Percentiles rank a stretch among this genome's conserved stretches.
Evolutionary conservation across 2,888 invertebrate species (phyloP).

Genomic region (Drosophila monieri): DNA sequence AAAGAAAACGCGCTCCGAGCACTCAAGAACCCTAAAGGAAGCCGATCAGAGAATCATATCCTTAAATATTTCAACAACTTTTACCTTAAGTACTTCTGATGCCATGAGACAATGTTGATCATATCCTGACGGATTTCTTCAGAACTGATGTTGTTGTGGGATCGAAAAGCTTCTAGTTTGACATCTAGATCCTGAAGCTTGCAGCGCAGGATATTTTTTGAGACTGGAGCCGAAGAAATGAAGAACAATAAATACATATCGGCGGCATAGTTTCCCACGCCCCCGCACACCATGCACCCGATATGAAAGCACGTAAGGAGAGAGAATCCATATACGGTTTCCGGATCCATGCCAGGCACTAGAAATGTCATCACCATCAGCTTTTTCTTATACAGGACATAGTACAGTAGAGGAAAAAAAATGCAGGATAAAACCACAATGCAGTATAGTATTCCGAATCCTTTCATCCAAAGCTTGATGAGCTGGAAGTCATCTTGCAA

Average conservation of each 20-base stretch:
- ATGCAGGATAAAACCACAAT: not conserved
- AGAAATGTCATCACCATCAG: not conserved
- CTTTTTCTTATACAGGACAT: not conserved
- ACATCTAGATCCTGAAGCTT: not conserved
- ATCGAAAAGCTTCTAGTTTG: not conserved
- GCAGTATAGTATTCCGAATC: not conserved
- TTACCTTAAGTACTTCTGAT: not conserved
- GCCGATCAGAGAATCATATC: not conserved
- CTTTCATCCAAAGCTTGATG: not conserved
- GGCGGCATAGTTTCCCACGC: constrained; percentile 1
- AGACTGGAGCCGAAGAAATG: not conserved
- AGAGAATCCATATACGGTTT: not conserved
- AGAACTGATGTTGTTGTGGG: not conserved
- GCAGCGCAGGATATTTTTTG: not conserved
- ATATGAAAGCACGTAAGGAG: not conserved
- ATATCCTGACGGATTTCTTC: not conserved
- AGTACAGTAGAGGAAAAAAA: not conserved
- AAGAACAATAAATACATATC: constrained; percentile 1
- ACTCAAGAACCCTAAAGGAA: not conserved
- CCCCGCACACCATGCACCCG: not conserved
- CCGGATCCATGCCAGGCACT: not conserved
- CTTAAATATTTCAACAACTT: not conserved
- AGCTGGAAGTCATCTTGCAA: not conserved
- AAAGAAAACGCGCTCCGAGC: not conserved
- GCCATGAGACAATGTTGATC: not conserved